A percentile compares a stretch with the other conserved stretches of the same genome.
Evolutionary conservation across 2,113 vertebrate genomes (phyloP).

Genomic region (Gopherus flavomarginatus): DNA sequence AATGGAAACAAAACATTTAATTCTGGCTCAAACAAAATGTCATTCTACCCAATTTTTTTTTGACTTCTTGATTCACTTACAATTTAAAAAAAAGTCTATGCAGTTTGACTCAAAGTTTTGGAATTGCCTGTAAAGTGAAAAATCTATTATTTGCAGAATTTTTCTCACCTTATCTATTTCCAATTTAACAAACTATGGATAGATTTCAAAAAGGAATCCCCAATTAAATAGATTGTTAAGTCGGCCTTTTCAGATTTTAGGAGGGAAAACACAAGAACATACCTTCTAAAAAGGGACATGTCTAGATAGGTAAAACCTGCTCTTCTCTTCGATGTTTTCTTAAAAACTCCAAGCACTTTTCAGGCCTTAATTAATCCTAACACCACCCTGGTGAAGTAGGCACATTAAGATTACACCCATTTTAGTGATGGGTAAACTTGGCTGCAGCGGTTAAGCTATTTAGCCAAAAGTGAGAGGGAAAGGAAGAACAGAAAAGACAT

Average conservation of each 20-base stretch:
- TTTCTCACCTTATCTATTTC: background rate
- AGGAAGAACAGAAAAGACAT: background rate
- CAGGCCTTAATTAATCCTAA: background rate
- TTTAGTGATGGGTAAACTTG: background rate
- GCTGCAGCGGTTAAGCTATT: background rate
- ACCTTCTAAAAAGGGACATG: accelerated
- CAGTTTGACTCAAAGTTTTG: background rate
- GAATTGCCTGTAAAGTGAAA: background rate
- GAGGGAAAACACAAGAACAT: background rate
- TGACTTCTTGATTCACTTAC: background rate
- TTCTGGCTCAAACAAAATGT: background rate
- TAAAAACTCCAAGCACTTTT: background rate
- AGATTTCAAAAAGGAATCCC: background rate
- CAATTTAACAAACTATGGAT: background rate
- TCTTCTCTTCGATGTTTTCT: background rate
- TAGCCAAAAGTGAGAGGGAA: background rate
- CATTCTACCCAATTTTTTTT: background rate
- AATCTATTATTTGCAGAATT: background rate
- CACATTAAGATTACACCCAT: background rate
- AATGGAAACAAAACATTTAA: background rate
- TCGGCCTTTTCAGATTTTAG: background rate
- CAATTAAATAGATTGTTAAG: background rate
- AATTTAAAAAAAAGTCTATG: background rate
- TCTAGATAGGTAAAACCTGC: background rate
- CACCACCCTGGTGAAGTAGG: background rate